These are phyloP conservation scores for Sphecodes monilicornis DNA, from an alignment of 2,888 invertebrate genomes.

Conservation along the genomic window DNA sequence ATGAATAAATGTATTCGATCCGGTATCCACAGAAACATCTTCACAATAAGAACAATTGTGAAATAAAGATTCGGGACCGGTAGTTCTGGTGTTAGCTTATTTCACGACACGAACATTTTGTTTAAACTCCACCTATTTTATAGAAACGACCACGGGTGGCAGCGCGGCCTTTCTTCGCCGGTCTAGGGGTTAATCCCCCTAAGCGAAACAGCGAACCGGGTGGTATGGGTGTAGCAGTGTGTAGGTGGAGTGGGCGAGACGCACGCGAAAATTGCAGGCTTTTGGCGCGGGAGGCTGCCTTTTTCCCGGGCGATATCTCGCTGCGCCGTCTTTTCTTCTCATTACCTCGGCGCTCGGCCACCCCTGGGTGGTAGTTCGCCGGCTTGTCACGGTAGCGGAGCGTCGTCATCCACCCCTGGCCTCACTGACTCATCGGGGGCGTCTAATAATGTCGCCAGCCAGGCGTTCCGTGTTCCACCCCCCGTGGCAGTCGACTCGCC, in stretches of 20 bases:
- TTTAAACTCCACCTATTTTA: neutral
- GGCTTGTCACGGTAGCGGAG: conserved; percentile 21
- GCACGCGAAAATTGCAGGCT: conserved; percentile 71
- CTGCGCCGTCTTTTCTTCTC: conserved; percentile 71
- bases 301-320: conserved; percentile 71
- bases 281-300: conserved; percentile 62
- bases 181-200: conserved; percentile 61
- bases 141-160: neutral
- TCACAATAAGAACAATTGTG: no score
- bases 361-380: neutral
- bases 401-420: conserved; percentile 68
- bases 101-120: neutral
- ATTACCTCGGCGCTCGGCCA: conserved; percentile 51
- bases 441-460: conserved; percentile 85
- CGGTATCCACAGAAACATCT: no score
- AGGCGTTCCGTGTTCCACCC: conserved; percentile 81
- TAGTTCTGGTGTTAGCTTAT: no score
- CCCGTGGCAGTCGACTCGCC: conserved; percentile 41
- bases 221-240: neutral
- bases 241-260: conserved; percentile 35
- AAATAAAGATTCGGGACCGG: no score
- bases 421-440: conserved; percentile 82
- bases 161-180: conserved; percentile 41
- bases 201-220: conserved; percentile 5
- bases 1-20: no score